Evolutionary conservation across 2,113 vertebrate species (phyloP).

Genomic region (Pseudorasbora parva): DNA sequence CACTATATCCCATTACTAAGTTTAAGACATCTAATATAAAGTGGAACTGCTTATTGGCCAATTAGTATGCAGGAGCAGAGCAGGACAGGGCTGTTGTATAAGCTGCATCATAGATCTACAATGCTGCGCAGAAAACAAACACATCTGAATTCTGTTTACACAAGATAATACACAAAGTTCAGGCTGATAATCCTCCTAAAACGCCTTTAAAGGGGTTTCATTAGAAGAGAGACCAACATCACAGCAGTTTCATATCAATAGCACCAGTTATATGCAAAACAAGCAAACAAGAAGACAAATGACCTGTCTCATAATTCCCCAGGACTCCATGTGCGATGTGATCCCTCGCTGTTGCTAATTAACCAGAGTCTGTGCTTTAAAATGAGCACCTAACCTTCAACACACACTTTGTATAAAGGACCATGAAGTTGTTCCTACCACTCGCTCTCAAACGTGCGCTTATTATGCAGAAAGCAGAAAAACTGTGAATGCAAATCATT

Average conservation of each 20-base stretch:
- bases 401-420: neutral
- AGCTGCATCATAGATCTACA: too few relatives aligned
- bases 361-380: neutral
- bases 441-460: neutral
- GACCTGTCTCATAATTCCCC: neutral
- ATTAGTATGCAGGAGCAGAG: too few relatives aligned
- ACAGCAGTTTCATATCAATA: neutral
- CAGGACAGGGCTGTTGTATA: too few relatives aligned
- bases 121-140: too few relatives aligned
- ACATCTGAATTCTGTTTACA: too few relatives aligned
- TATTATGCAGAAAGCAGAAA: neutral
- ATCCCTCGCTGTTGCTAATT: neutral
- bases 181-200: neutral
- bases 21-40: too few relatives aligned
- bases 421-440: neutral
- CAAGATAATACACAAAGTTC: neutral
- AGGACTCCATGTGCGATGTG: neutral
- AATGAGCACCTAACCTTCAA: slow-evolving; percentile 3
- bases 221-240: neutral
- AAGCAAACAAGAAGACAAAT: neutral
- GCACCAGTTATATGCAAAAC: neutral
- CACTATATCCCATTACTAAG: too few relatives aligned
- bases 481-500: neutral
- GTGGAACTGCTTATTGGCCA: too few relatives aligned
- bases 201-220: neutral